Base-by-base conservation (phyloP, 2,113 vertebrate species). In the Passer montanus region DNA sequence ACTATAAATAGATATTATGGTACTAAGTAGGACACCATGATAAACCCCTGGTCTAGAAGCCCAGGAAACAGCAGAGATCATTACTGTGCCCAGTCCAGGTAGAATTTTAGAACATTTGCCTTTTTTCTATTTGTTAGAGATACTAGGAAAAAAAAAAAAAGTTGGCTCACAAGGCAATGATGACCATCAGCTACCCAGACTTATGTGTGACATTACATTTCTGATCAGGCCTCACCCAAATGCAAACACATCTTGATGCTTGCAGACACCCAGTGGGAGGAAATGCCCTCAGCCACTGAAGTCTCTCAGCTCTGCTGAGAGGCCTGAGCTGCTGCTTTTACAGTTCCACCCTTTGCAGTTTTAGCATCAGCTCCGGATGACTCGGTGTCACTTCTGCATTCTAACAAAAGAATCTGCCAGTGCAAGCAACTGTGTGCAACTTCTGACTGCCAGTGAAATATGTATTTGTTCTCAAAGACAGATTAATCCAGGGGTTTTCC, bases 331-430 rank as follows among this genome's bases (percentile, higher is more conserved):
- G 62, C 58, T 69, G 46, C 56, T 87, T 78, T 72, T 52, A 67
- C 41, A 75, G 7, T 58, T 43, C 39, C 19, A 7, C 46, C 53
- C 66, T 72, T 10, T 28, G 62, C 82, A 93, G 41, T 62, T 87
- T 82, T 80, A 83, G 33, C 79, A 75, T 23, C 39, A 67, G 68
- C 74, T 89, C 64, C 5, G 9, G 56, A 63, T 84, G 64, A 81
- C 31, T 81, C 2, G 0, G 8, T 19, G 50, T 63, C 78, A 92
- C 93, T 96, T 96, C 93, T 94, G 89, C 86, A 93, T 96, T 95
- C 69, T 93, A 91, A 93, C 68, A 87, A 77, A 93, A 93, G 60
- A 81, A 94, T 68, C 68, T 91, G 91, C 89, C 73, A 68, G 39
- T 33, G 43, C 83, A 94, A 95, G 86, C 93, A 94, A 67, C 59